Conservation (phyloP, 2,888 invertebrate genomes). For the Odontocolon sp. region DNA sequence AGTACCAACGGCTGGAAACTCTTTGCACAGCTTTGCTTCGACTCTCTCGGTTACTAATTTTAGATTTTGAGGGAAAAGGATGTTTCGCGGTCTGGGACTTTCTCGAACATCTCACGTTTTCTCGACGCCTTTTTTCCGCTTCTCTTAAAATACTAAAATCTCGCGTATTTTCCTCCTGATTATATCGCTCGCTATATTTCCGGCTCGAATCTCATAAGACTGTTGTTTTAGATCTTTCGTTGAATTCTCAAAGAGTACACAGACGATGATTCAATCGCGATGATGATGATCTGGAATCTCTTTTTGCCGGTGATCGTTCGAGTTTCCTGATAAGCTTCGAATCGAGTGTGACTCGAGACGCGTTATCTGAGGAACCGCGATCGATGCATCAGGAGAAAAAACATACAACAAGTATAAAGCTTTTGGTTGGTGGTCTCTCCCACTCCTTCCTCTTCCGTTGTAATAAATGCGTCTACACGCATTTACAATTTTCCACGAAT, state of each 20-base stretch:
- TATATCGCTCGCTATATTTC: background rate
- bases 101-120: conserved; percentile 37
- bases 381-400: background rate
- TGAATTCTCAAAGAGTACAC: background rate
- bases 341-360: background rate
- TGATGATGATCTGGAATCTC: conserved; percentile 35
- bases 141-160: background rate
- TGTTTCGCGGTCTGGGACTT: conserved; percentile 47
- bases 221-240: background rate
- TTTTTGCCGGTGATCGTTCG: background rate
- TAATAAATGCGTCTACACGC: background rate
- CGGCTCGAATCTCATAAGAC: background rate
- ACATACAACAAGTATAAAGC: background rate
- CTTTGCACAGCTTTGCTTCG: background rate
- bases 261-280: conserved; percentile 30
- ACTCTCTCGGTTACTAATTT: background rate
- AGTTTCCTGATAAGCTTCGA: background rate
- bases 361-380: background rate
- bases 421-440: background rate
- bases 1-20: conserved; percentile 13
- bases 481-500: background rate
- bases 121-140: background rate
- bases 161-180: background rate
- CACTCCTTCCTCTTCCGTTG: background rate
- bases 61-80: conserved; percentile 26